Conservation (phyloP, 1,140 invertebrate species). For the Copidosoma floridanum region DNA sequence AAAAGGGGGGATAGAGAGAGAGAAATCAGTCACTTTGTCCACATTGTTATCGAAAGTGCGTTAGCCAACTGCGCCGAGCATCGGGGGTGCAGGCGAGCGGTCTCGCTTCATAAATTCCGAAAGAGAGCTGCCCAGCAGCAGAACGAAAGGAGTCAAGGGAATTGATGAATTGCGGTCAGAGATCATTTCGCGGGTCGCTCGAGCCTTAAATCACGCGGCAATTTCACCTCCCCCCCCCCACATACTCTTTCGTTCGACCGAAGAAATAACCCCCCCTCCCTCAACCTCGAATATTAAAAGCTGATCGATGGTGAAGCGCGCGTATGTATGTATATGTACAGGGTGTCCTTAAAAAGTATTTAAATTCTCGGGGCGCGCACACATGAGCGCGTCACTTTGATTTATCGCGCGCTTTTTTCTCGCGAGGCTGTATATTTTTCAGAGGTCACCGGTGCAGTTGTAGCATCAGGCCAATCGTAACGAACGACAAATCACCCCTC, state of each 20-base stretch:
- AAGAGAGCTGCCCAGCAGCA: too few species aligned
- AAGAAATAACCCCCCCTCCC: neutral
- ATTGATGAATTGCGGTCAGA: constrained; percentile 28
- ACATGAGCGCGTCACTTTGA: constrained; percentile 14
- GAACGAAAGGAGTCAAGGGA: neutral
- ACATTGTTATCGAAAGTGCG: constrained; percentile 11
- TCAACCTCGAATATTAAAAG: constrained; percentile 23
- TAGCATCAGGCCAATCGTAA: constrained; percentile 29
- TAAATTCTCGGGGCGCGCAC: constrained; percentile 20
- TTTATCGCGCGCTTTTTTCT: too few species aligned
- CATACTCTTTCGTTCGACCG: neutral
- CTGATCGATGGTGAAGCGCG: constrained; percentile 27
- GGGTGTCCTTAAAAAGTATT: constrained; percentile 19
- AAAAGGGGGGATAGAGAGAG: too few species aligned
- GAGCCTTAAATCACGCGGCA: constrained; percentile 17
- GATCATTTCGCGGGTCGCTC: constrained; percentile 22
- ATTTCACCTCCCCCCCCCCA: neutral
- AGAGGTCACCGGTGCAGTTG: too few species aligned
- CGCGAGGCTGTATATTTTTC: too few species aligned
- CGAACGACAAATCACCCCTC: too few species aligned
- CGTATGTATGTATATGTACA: neutral
- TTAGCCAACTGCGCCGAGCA: too few species aligned
- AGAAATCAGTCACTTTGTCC: constrained; percentile 9
- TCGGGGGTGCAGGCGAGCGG: too few species aligned
- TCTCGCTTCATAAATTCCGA: too few species aligned